Percentiles rank a stretch among this genome's conserved stretches.
Evolutionary conservation across 1,140 invertebrate species (phyloP).

Genomic region (Drosophila dunni): DNA sequence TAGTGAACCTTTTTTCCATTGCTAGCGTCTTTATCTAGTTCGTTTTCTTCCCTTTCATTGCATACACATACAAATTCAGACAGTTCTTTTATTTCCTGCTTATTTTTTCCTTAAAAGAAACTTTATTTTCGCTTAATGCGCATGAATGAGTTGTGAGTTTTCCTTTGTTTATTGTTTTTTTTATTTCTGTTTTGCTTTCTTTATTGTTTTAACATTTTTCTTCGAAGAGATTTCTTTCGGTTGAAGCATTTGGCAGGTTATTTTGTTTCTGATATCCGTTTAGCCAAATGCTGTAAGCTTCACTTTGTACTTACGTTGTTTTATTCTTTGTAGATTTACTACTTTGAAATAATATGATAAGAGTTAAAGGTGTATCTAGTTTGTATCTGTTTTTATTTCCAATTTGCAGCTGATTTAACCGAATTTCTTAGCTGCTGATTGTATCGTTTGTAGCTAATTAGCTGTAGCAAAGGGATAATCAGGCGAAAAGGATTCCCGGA

Average conservation of each 20-base stretch:
- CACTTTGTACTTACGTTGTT: constrained; percentile 30
- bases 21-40: constrained; percentile 58
- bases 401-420: constrained; percentile 1
- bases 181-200: constrained; percentile 30
- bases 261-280: constrained; percentile 45
- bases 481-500: constrained; percentile 8
- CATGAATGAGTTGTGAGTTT: constrained; percentile 57
- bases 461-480: background rate
- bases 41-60: constrained; percentile 57
- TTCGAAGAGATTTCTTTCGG: constrained; percentile 33
- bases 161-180: constrained; percentile 39
- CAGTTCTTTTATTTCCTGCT: constrained; percentile 21
- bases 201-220: constrained; percentile 64
- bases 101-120: constrained; percentile 35
- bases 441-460: background rate
- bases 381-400: background rate
- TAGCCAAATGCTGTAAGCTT: constrained; percentile 38
- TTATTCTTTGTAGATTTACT: constrained; percentile 2
- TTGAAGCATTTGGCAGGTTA: constrained; percentile 42
- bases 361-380: constrained; percentile 12
- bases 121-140: constrained; percentile 69
- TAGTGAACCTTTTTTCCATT: constrained; percentile 45
- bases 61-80: constrained; percentile 15
- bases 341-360: background rate
- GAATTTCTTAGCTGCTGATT: background rate